Evolutionary conservation across 2,888 invertebrate species (phyloP).

Genomic region (Vesta saturnalis): DNA sequence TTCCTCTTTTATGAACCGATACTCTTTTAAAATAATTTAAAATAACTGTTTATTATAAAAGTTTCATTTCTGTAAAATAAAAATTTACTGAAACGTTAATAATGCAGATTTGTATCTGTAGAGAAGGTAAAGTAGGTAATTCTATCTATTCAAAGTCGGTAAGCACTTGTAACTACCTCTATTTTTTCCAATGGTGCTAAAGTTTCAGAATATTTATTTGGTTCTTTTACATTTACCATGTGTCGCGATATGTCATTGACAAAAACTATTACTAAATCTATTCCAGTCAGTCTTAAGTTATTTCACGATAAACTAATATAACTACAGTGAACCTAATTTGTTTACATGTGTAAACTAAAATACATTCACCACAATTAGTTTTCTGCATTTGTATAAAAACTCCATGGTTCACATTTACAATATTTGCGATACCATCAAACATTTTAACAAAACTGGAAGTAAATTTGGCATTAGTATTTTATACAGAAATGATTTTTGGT

Average conservation of each 20-base stretch:
- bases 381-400: conserved; percentile 24
- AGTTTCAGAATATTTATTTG: conserved; percentile 20
- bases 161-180: background rate
- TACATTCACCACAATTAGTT: conserved; percentile 16
- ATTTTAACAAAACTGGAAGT: conserved; percentile 31
- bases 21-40: no score
- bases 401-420: conserved; percentile 9
- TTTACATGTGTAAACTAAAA: background rate
- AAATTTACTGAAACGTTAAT: no score
- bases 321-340: conserved; percentile 19
- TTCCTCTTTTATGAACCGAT: no score
- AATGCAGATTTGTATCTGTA: no score
- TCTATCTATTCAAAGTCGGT: no score
- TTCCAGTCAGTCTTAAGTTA: conserved; percentile 38
- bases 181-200: conserved; percentile 12
- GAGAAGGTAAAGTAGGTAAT: no score
- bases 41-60: no score
- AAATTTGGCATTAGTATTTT: conserved; percentile 35
- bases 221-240: conserved; percentile 34
- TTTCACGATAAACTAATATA: conserved; percentile 21
- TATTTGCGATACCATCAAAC: conserved; percentile 15
- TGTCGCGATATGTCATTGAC: conserved; percentile 38
- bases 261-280: conserved; percentile 34
- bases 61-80: no score
- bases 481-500: conserved; percentile 39